A percentile compares a stretch with the other conserved stretches of the same genome.
Conservation (phyloP, 2,888 invertebrate genomes). For the Graphium colonna region DNA sequence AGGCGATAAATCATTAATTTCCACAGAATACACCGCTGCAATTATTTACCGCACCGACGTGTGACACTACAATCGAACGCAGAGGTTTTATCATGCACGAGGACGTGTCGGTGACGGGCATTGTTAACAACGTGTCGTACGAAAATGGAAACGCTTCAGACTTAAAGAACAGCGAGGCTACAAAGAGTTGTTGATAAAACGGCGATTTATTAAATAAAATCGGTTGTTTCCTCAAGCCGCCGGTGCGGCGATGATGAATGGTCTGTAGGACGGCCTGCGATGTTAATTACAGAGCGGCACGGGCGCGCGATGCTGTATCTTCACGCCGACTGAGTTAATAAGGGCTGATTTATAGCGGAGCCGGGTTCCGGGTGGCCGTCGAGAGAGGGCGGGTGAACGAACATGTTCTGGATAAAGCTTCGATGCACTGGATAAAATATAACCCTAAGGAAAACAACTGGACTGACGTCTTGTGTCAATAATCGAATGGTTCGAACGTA, state of each 20-base stretch:
- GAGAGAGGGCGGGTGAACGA: slow-evolving; percentile 23
- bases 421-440: too few species aligned
- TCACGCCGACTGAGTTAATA: slow-evolving; percentile 38
- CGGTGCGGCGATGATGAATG: slow-evolving; percentile 45
- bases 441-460: too few species aligned
- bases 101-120: neutral
- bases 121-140: neutral
- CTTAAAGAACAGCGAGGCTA: neutral
- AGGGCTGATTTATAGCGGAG: slow-evolving; percentile 43
- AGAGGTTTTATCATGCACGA: neutral
- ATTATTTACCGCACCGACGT: neutral
- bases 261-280: slow-evolving; percentile 43
- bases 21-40: neutral
- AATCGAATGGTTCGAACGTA: too few species aligned
- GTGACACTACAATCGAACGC: neutral
- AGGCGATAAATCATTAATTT: neutral
- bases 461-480: too few species aligned
- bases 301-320: slow-evolving; percentile 35
- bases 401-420: slow-evolving; percentile 31
- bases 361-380: slow-evolving; percentile 37
- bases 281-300: slow-evolving; percentile 48
- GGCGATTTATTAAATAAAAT: neutral
- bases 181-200: neutral
- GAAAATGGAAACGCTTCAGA: neutral
- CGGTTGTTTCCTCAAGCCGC: neutral